phyloP scores from a whole-genome alignment of 2,113 vertebrate species.

The Pandion haliaetus region DNA sequence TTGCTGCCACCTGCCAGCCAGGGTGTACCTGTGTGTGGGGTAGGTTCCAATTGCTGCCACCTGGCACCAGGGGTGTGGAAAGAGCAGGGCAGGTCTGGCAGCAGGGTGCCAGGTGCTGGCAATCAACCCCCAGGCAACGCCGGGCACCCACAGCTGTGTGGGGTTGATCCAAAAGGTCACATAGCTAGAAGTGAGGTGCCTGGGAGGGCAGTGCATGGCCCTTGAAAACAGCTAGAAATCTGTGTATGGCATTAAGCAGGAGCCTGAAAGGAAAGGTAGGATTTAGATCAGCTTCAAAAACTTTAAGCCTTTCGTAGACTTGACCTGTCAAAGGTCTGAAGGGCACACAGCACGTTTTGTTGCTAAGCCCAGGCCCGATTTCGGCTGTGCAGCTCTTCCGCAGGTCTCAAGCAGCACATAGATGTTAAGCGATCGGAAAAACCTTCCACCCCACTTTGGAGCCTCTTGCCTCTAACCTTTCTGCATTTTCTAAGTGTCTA shows the following conservation, averaged over 20 bases:
- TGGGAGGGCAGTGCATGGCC: background rate
- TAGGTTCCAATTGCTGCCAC: background rate
- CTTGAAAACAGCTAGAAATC: background rate
- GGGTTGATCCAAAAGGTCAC: background rate
- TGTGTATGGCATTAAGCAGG: background rate
- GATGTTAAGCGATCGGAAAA: background rate
- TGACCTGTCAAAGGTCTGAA: background rate
- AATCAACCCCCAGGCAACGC: background rate
- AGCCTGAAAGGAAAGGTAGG: background rate
- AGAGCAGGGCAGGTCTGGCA: background rate
- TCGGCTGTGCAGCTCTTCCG: background rate
- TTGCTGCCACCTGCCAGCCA: background rate
- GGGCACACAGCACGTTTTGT: background rate
- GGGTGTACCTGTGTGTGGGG: accelerated
- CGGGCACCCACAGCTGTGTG: accelerated
- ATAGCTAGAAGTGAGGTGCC: background rate
- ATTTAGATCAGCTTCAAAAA: background rate
- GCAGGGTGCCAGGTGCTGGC: background rate
- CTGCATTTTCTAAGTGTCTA: background rate
- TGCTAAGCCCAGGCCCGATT: background rate
- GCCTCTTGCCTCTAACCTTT: background rate
- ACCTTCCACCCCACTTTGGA: background rate
- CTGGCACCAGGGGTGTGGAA: background rate
- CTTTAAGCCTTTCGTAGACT: background rate
- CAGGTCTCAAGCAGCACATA: background rate